Percentiles rank a stretch among this genome's conserved stretches.
Evolutionary conservation across 2,888 invertebrate species (phyloP).

Genomic region (Lymantria dispar): DNA sequence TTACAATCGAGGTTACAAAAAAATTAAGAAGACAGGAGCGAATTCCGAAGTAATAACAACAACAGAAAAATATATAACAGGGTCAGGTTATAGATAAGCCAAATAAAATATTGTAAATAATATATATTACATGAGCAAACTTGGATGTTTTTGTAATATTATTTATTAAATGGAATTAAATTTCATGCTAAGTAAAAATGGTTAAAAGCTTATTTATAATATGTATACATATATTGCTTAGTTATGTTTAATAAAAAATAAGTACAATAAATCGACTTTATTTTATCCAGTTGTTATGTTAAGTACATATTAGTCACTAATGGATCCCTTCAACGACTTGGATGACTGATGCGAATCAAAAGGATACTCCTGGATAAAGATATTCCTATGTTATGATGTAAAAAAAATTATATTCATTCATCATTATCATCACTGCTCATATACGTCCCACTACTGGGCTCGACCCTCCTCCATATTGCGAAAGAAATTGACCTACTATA

Average conservation of each 20-base stretch:
- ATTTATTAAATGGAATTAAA: not conserved
- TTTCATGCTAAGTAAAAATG: not conserved
- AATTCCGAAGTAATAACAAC: not conserved
- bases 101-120: not conserved
- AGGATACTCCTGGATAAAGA: too few relatives aligned
- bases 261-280: not conserved
- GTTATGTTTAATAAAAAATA: not conserved
- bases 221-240: not conserved
- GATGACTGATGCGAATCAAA: too few relatives aligned
- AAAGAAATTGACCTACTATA: too few relatives aligned
- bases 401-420: too few relatives aligned
- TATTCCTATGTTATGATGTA: too few relatives aligned
- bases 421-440: too few relatives aligned
- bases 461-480: too few relatives aligned
- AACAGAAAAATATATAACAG: not conserved
- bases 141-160: not conserved
- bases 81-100: not conserved
- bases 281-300: not conserved
- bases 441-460: too few relatives aligned
- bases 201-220: not conserved
- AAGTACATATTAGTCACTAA: too few relatives aligned
- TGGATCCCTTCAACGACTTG: too few relatives aligned
- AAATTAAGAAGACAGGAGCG: not conserved
- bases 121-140: not conserved
- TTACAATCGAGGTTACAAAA: not conserved